A percentile compares a stretch with the other conserved stretches of the same genome.
phyloP scores from a whole-genome alignment of 2,888 invertebrate genomes.

The Stomorhina lunata region DNA sequence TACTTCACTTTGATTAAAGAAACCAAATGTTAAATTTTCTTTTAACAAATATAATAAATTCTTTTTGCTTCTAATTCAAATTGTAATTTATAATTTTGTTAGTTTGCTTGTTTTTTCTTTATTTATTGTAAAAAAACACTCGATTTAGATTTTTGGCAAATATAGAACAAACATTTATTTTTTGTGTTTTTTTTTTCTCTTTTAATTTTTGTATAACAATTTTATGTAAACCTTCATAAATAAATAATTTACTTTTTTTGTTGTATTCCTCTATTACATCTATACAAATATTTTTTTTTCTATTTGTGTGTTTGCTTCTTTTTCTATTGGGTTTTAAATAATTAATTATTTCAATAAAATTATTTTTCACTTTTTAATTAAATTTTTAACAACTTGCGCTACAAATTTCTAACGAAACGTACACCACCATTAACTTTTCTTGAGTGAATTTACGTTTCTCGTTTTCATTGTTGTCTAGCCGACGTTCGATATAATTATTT shows the following conservation, averaged over 20 bases:
- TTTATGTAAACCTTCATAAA: constrained; percentile 60
- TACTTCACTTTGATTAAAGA: constrained; percentile 14
- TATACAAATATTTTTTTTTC: too few species aligned
- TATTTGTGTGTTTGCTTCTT: constrained; percentile 38
- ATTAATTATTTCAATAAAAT: constrained; percentile 52
- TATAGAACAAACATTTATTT: too few species aligned
- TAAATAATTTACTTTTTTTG: constrained; percentile 65
- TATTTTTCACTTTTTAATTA: constrained; percentile 60
- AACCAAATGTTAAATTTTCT: constrained; percentile 15
- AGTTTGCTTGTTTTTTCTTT: not conserved
- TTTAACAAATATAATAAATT: constrained; percentile 13
- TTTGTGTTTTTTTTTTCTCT: constrained; percentile 24
- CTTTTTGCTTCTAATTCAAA: not conserved
- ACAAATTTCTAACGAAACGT: constrained; percentile 72
- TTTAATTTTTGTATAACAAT: constrained; percentile 44
- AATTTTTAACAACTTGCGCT: constrained; percentile 66
- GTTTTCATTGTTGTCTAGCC: constrained; percentile 59
- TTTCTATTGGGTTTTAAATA: constrained; percentile 62
- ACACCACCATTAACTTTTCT: constrained; percentile 77
- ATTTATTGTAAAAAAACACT: constrained; percentile 27
- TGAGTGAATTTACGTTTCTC: constrained; percentile 70
- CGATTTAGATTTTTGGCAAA: constrained; percentile 47
- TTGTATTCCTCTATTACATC: too few species aligned
- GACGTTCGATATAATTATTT: constrained; percentile 61
- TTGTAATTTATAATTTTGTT: not conserved